These are phyloP conservation scores for rabbit (Oryctolagus cuniculus) DNA, from an alignment of 2,113 vertebrate species.

Conservation along the genomic window DNA sequence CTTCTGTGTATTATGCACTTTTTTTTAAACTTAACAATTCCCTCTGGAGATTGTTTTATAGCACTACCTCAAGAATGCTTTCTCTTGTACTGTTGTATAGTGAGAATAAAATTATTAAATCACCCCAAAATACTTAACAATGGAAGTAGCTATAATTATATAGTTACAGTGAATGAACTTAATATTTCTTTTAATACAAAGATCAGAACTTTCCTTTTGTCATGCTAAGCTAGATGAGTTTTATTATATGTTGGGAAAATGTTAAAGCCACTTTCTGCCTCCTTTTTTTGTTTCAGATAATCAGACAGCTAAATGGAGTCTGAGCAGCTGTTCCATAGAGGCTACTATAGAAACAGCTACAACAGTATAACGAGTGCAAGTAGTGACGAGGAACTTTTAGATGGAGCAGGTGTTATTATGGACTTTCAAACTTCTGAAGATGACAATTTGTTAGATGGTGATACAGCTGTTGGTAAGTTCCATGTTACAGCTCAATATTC, in stretches of 20 bases:
- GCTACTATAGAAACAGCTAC: conserved; percentile 98
- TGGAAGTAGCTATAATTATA: conserved; percentile 2
- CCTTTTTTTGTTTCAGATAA: conserved; percentile 85
- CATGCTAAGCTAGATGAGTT: conserved; percentile 31
- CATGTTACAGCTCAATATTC: background rate
- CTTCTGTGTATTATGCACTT: background rate
- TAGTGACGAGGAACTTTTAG: conserved; percentile 98
- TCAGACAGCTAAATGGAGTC: conserved; percentile 98
- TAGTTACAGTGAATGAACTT: background rate
- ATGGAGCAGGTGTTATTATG: conserved; percentile 97
- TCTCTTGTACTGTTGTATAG: conserved; percentile 25
- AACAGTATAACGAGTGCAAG: conserved; percentile 99
- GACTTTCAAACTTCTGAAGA: conserved; percentile 99
- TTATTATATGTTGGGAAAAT: conserved; percentile 57
- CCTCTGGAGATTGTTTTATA: background rate
- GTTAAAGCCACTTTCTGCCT: conserved; percentile 54
- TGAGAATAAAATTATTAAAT: conserved; percentile 53
- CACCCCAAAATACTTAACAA: background rate
- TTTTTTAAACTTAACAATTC: background rate
- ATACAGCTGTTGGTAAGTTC: conserved; percentile 94
- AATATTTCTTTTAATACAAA: background rate
- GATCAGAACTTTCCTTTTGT: conserved; percentile 51
- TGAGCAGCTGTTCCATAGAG: conserved; percentile 98
- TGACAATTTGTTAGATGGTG: conserved; percentile 98
- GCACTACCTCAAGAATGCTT: background rate